phyloP scores from a whole-genome alignment of 64 coral and sea anemone genomes.

The Catalaphyllia jardinei region DNA sequence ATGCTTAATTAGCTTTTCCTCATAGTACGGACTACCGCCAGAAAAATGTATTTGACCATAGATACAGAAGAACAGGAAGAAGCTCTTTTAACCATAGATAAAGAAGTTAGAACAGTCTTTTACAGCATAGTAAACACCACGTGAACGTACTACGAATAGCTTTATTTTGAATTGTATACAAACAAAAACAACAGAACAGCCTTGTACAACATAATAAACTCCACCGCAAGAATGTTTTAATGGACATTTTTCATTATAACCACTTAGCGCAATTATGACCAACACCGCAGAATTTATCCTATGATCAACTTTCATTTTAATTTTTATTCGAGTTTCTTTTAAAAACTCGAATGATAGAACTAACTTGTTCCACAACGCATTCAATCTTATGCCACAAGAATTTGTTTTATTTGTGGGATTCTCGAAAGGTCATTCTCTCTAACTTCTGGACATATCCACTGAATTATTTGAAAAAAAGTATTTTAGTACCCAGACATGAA shows the following conservation, averaged over 20 bases:
- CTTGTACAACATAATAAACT: neutral
- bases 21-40: neutral
- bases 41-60: neutral
- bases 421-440: neutral
- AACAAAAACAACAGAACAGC: neutral
- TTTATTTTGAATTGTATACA: neutral
- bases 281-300: neutral
- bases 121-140: neutral
- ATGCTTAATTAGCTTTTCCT: neutral
- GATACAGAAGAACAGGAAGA: too few species aligned
- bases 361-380: neutral
- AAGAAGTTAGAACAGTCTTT: neutral
- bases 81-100: neutral
- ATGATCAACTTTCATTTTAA: neutral
- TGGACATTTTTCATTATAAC: neutral
- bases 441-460: neutral
- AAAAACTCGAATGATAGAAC: neutral
- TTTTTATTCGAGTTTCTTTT: neutral
- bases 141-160: neutral
- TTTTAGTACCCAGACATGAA: neutral
- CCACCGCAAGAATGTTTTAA: neutral
- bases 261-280: neutral
- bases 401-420: neutral
- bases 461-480: neutral
- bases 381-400: neutral